A percentile compares a stretch with the other conserved stretches of the same genome.
Conservation (phyloP, 2,888 invertebrate species). For the Tetanocera ferruginea region DNA sequence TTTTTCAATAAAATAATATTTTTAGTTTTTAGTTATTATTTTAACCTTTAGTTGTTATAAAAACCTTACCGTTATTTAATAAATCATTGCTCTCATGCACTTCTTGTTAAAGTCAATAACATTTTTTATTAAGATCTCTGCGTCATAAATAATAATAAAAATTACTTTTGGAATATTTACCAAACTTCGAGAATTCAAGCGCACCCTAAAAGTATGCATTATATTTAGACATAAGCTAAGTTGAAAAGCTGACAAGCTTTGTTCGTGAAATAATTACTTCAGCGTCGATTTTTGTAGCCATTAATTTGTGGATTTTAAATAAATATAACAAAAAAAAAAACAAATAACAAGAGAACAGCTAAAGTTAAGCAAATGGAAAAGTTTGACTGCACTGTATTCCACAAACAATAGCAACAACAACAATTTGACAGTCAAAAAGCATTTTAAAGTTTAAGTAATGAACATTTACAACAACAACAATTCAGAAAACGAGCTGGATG, state of each 20-base stretch:
- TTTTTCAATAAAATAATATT: no score
- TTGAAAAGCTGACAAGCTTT: not conserved
- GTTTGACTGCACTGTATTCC: not conserved
- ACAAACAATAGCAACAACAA: not conserved
- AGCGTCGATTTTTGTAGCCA: not conserved
- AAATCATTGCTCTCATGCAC: no score
- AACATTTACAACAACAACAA: not conserved
- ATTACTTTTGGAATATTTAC: no score
- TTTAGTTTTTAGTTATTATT: no score
- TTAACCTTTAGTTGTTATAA: no score
- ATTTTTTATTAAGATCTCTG: no score
- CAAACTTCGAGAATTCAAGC: no score
- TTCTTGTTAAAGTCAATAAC: no score
- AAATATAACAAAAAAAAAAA: not conserved
- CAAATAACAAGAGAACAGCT: not conserved
- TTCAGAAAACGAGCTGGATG: not conserved
- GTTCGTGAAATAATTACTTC: not conserved
- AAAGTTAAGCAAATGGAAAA: not conserved
- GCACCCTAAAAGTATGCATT: not conserved
- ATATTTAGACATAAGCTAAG: no score
- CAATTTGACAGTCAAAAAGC: not conserved
- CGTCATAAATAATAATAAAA: no score
- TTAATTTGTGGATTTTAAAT: not conserved
- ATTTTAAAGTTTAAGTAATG: constrained; percentile 3
- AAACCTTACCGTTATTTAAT: no score